Conservation (phyloP, 2,888 invertebrate genomes). For the Caenorhabditis angaria region DNA sequence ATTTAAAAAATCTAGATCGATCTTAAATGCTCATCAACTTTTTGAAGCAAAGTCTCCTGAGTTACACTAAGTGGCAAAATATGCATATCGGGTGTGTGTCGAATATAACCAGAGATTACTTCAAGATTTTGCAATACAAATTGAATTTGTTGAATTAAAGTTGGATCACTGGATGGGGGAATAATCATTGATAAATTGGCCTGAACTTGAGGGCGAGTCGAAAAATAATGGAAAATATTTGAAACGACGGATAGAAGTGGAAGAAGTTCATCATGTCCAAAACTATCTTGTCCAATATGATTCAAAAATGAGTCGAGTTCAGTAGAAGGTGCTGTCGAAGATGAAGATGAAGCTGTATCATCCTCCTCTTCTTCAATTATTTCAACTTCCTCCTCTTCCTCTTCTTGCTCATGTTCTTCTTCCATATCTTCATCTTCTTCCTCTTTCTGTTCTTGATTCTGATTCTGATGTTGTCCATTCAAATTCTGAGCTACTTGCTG, state of each 20-base stretch:
- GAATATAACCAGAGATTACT: slow-evolving; percentile 44
- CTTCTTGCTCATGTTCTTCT: not conserved
- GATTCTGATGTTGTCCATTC: too few relatives aligned
- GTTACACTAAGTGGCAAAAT: slow-evolving; percentile 46
- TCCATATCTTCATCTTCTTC: not conserved
- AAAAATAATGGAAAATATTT: slow-evolving; percentile 45
- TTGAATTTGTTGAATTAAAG: slow-evolving; percentile 32
- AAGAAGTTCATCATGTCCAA: slow-evolving; percentile 52
- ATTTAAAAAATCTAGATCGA: not conserved
- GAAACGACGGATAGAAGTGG: slow-evolving; percentile 48
- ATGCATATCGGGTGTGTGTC: slow-evolving; percentile 54
- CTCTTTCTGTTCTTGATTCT: not conserved
- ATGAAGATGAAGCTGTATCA: slow-evolving; percentile 36
- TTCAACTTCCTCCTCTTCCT: slow-evolving; percentile 11
- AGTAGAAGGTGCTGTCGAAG: slow-evolving; percentile 28
- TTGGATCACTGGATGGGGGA: slow-evolving; percentile 12
- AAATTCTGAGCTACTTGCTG: not conserved
- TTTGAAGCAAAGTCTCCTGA: slow-evolving; percentile 40
- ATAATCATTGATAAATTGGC: slow-evolving; percentile 37
- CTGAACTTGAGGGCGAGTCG: slow-evolving; percentile 40
- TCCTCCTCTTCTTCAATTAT: slow-evolving; percentile 25
- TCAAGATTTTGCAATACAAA: slow-evolving; percentile 41
- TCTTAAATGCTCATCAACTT: slow-evolving; percentile 20
- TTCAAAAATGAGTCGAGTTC: slow-evolving; percentile 37
- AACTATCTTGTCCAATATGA: slow-evolving; percentile 43